Evolutionary conservation across 2,797 vertebrate species (phyloP).

Genomic region (Falco naumanni): DNA sequence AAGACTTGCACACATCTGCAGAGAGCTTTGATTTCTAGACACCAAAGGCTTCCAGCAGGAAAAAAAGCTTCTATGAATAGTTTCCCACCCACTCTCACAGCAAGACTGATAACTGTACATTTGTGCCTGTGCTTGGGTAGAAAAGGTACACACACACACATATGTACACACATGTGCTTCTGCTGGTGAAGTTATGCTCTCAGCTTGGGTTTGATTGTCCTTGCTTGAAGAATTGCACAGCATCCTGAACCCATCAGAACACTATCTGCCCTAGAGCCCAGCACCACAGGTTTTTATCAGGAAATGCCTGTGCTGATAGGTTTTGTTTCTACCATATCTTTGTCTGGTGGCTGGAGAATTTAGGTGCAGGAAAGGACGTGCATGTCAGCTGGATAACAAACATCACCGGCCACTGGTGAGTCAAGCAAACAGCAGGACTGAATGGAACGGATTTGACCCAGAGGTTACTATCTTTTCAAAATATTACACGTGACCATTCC

Average conservation of each 20-base stretch:
- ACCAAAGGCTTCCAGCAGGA: conserved; percentile 47
- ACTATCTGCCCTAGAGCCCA: background rate
- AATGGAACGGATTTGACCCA: background rate
- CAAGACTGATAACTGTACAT: conserved; percentile 7
- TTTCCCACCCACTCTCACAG: conserved; percentile 24
- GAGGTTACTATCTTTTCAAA: background rate
- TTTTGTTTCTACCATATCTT: background rate
- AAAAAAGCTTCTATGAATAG: conserved; percentile 32
- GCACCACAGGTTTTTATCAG: background rate
- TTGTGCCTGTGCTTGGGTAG: background rate
- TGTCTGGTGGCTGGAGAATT: background rate
- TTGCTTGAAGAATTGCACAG: background rate
- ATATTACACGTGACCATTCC: background rate
- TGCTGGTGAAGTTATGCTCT: background rate
- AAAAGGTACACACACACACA: background rate
- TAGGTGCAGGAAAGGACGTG: background rate
- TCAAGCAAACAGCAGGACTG: background rate
- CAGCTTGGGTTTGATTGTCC: background rate
- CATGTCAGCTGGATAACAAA: background rate
- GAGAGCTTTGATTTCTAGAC: conserved; percentile 56
- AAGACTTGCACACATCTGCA: conserved; percentile 39
- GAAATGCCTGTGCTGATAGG: background rate
- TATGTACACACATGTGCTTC: background rate
- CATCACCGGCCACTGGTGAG: background rate
- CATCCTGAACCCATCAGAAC: background rate